phyloP scores from a whole-genome alignment of 2,888 invertebrate genomes.

The Branchipolynoe longqiensis region DNA sequence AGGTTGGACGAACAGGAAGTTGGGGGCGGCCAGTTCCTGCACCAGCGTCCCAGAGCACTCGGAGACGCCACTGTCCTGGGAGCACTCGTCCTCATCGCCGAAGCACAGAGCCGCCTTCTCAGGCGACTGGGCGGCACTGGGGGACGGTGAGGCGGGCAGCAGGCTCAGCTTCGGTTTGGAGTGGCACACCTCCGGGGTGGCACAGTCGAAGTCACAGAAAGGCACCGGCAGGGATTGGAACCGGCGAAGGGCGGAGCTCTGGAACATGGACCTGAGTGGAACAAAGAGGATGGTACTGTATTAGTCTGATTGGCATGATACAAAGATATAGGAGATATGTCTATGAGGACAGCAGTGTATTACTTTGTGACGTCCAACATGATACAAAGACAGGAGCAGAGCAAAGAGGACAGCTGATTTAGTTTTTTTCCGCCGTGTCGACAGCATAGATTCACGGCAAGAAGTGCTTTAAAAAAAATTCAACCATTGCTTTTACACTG shows the following conservation, averaged over 20 bases:
- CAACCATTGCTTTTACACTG: no score
- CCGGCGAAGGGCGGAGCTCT: slow-evolving; percentile 46
- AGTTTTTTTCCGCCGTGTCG: no score
- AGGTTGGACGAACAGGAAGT: slow-evolving; percentile 73
- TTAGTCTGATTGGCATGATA: no score
- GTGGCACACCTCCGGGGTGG: slow-evolving; percentile 25
- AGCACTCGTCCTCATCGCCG: slow-evolving; percentile 66
- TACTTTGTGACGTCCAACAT: no score
- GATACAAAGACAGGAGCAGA: no score
- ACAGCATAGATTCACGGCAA: no score
- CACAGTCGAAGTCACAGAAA: slow-evolving; percentile 20
- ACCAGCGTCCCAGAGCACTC: neutral
- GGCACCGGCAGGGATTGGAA: slow-evolving; percentile 58
- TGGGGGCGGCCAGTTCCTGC: slow-evolving; percentile 67
- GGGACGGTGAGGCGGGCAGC: neutral
- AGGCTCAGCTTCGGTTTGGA: slow-evolving; percentile 22
- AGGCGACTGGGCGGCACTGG: neutral
- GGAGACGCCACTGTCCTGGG: slow-evolving; percentile 78
- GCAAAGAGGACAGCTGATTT: no score
- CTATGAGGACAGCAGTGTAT: no score
- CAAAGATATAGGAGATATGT: no score
- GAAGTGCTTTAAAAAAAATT: no score
- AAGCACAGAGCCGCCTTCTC: neutral
- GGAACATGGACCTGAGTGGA: slow-evolving; percentile 40
- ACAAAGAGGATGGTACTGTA: neutral